Percentiles rank a stretch among this genome's conserved stretches.
phyloP scores from a whole-genome alignment of 2,888 invertebrate genomes.

The Lacanobia oleracea region DNA sequence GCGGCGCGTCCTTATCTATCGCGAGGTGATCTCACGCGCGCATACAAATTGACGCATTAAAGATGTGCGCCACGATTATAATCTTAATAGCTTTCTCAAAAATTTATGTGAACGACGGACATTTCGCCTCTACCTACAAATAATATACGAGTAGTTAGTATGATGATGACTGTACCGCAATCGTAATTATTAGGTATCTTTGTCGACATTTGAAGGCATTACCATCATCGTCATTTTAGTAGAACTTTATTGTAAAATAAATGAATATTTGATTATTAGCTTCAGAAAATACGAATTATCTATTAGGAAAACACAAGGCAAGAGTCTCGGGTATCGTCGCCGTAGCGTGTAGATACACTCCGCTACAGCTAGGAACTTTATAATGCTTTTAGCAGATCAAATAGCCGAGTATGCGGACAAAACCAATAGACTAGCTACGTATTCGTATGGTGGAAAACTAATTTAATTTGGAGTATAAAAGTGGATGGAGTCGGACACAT shows the following conservation, averaged over 20 bases:
- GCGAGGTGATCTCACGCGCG: constrained; percentile 80
- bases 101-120: constrained; percentile 67
- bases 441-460: constrained; percentile 76
- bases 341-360: constrained; percentile 16
- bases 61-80: constrained; percentile 76
- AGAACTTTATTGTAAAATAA: no score
- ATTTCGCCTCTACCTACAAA: constrained; percentile 8
- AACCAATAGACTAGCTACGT: constrained; percentile 68
- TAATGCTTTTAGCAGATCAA: constrained; percentile 73
- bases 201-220: no score
- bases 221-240: no score
- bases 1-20: constrained; percentile 78
- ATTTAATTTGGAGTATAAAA: constrained; percentile 83
- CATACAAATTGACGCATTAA: constrained; percentile 86
- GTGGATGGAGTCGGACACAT: constrained; percentile 71
- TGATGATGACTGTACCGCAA: background rate
- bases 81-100: constrained; percentile 81
- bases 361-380: constrained; percentile 61
- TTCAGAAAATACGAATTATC: constrained; percentile 1
- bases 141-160: background rate
- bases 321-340: constrained; percentile 4
- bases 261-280: background rate
- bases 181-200: no score
- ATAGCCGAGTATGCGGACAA: constrained; percentile 58
- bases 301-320: background rate